Evolutionary conservation across 2,888 invertebrate genomes (phyloP), one percentile per base, ranked within the genome.

Genomic region (Mesochorus sp.): DNA sequence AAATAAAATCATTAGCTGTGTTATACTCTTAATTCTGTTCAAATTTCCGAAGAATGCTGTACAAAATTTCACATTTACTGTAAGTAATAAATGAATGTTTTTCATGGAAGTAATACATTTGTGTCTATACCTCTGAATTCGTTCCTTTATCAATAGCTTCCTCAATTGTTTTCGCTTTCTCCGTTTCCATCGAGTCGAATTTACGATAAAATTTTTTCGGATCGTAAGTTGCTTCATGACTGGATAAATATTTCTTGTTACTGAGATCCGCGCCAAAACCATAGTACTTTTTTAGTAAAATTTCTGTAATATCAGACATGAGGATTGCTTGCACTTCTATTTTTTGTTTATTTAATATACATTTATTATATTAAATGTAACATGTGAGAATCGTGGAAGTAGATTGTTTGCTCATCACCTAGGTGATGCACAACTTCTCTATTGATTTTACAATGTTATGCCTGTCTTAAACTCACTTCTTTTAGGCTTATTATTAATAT

Each of bases 281-380:
- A 39, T 87, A 87, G 80, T 86, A 87, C 31, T 81, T 81, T 0
- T 62, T 66, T n/a, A 87, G 62, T 5, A 87, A 74, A 72, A 68
- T 76, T 24, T 80, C 81, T 4, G 84, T 80, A 3, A 83, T 57
- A 47, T 84, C 82, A 2, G 84, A 75, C 86, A 87, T 87, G 21
- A 51, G 17, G 14, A 47, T 53, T 28, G 61, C 14, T 47, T 6
- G 31, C 44, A 24, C 12, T 19, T 42, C 3, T 24, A 49, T 34
- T 68, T 28, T n/a, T 24, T 21, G 21, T 47, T 12, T 47, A 34
- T 12, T 5, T 24, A 21, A 62, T 62, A 44, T 17, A 44, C 10
- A 3, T 8, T 8, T 12, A 14, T 34, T 31, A n/a, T 24, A 21
- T 21, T 24, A 3, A 6, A 42, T 42, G 17, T 4, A 42, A 17